Evolutionary conservation across 2,797 vertebrate genomes (phyloP).

Genomic region (Scyliorhinus canicula): DNA sequence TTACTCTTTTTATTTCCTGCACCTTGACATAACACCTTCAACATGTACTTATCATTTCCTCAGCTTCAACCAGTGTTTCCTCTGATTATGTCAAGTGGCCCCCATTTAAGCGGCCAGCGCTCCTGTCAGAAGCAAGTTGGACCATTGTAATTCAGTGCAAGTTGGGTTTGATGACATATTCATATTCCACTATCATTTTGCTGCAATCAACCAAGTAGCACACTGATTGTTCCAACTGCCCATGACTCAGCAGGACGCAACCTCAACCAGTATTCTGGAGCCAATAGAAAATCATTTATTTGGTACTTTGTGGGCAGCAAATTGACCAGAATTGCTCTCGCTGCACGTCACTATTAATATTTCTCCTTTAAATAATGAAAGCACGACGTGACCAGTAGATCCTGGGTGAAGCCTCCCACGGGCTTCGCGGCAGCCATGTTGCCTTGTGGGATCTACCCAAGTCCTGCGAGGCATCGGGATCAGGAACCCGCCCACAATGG

Average conservation of each 20-base stretch:
- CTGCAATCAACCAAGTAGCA: background rate
- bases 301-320: background rate
- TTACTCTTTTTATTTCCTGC: background rate
- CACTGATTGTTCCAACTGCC: background rate
- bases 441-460: too few relatives aligned
- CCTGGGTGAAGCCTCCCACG: too few relatives aligned
- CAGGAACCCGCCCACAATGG: too few relatives aligned
- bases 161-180: background rate
- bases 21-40: background rate
- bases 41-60: background rate
- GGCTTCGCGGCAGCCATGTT: too few relatives aligned
- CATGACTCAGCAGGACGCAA: background rate
- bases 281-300: background rate
- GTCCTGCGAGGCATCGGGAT: too few relatives aligned
- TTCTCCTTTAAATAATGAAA: background rate
- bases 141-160: background rate
- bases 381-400: too few relatives aligned
- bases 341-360: background rate
- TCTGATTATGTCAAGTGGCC: background rate
- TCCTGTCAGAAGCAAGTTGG: background rate
- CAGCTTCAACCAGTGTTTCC: background rate
- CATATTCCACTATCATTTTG: background rate
- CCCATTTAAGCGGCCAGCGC: background rate
- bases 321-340: background rate
- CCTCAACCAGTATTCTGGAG: background rate